These are phyloP conservation scores for Echinarachnius parma DNA, from an alignment of 53 echinoderm and acorn worm genomes.

Conservation along the genomic window DNA sequence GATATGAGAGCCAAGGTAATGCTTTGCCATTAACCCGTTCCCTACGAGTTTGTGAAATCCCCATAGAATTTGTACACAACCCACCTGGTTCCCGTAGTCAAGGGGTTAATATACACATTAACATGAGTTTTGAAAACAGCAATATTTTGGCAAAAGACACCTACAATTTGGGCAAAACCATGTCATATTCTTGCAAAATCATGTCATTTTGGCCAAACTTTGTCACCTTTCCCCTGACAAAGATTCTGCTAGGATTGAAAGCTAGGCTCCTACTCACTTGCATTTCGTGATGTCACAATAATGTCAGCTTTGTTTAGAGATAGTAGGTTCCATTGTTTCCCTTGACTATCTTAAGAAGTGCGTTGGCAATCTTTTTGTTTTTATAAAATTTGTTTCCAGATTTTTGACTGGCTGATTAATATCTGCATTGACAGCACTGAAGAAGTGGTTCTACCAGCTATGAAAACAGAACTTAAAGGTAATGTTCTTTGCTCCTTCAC, in stretches of 20 bases:
- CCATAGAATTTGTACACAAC: too few species aligned
- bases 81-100: too few species aligned
- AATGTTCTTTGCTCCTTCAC: not conserved
- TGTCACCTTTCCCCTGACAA: too few species aligned
- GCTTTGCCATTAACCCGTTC: not conserved
- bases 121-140: not conserved
- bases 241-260: not conserved
- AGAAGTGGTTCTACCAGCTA: not conserved
- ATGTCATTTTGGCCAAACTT: too few species aligned
- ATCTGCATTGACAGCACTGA: slow-evolving; percentile 15
- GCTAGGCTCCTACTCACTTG: too few species aligned
- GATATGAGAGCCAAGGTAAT: slow-evolving; percentile 20
- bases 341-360: too few species aligned
- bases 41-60: too few species aligned
- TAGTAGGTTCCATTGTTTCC: too few species aligned
- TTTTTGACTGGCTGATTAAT: slow-evolving; percentile 26
- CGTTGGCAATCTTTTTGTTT: not conserved
- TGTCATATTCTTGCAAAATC: too few species aligned
- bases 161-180: not conserved
- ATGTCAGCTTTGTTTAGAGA: too few species aligned
- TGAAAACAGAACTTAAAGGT: slow-evolving; percentile 12
- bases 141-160: not conserved
- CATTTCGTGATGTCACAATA: too few species aligned
- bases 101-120: not conserved
- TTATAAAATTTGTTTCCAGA: not conserved